Evolutionary conservation across 2,797 vertebrate genomes (phyloP).

Genomic region (Syngnathus acus): DNA sequence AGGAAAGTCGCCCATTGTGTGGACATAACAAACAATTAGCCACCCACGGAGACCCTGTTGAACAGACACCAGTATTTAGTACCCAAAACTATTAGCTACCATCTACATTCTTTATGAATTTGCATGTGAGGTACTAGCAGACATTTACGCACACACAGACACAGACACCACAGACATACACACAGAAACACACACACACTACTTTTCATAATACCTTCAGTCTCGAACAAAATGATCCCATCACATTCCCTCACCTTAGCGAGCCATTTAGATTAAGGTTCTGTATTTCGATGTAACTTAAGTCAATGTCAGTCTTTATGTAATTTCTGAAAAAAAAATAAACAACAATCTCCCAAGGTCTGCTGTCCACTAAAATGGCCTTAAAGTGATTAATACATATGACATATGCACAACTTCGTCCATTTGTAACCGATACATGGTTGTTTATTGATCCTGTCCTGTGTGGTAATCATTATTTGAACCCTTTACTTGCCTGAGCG

Average conservation of each 20-base stretch:
- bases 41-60: not conserved
- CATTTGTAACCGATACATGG: constrained; percentile 18
- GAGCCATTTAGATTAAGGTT: not conserved
- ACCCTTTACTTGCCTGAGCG: constrained; percentile 34
- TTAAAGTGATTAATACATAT: constrained; percentile 2
- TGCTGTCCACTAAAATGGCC: constrained; percentile 19
- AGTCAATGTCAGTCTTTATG: too few relatives aligned
- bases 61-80: not conserved
- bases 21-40: not conserved
- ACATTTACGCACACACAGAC: too few relatives aligned
- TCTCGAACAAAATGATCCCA: too few relatives aligned
- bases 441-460: constrained; percentile 42
- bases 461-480: constrained; percentile 46
- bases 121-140: constrained; percentile 5
- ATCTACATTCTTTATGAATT: not conserved
- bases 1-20: not conserved
- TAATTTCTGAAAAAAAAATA: constrained; percentile 15
- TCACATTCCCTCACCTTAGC: not conserved
- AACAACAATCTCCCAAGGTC: constrained; percentile 30
- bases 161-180: too few relatives aligned
- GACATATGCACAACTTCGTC: constrained; percentile 2
- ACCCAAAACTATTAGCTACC: not conserved
- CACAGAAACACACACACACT: too few relatives aligned
- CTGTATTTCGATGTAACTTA: too few relatives aligned
- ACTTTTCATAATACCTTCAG: not conserved